Conservation (phyloP, 2,113 vertebrate species). For the Leucopsar rothschildi region DNA sequence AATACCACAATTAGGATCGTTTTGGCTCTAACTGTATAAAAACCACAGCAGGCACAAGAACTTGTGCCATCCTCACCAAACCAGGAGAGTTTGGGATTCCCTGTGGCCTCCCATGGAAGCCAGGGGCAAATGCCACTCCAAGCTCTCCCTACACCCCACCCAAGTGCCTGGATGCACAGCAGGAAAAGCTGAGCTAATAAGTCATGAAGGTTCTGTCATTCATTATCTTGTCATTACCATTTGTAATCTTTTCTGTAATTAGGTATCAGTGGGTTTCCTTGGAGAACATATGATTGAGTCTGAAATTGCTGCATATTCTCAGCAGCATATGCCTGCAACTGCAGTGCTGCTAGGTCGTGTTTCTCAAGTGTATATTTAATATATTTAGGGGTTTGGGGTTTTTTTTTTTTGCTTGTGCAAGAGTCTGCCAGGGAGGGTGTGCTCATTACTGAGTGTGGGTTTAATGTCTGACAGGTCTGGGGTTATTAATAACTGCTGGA, state of each 20-base stretch:
- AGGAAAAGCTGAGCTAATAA: conserved; percentile 42
- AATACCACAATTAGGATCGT: neutral
- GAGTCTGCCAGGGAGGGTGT: neutral
- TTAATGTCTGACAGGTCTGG: neutral
- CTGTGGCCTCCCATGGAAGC: neutral
- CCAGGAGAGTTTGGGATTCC: neutral
- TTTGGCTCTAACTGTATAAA: neutral
- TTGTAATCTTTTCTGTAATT: conserved; percentile 52
- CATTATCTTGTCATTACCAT: conserved; percentile 44
- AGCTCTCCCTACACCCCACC: neutral
- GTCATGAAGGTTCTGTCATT: conserved; percentile 41
- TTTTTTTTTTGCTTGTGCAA: neutral
- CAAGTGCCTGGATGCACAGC: neutral
- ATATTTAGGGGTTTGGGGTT: neutral
- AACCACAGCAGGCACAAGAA: neutral
- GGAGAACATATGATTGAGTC: conserved; percentile 5
- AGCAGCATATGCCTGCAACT: neutral
- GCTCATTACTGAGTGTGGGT: neutral
- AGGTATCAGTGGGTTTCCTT: conserved; percentile 53
- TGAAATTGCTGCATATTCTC: conserved; percentile 15
- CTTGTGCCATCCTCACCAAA: neutral
- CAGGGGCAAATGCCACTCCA: neutral
- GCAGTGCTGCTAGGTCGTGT: neutral
- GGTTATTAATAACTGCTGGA: neutral
- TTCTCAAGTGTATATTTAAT: conserved; percentile 30